phyloP scores from a whole-genome alignment of 2,113 vertebrate genomes.

The Tetrax tetrax region DNA sequence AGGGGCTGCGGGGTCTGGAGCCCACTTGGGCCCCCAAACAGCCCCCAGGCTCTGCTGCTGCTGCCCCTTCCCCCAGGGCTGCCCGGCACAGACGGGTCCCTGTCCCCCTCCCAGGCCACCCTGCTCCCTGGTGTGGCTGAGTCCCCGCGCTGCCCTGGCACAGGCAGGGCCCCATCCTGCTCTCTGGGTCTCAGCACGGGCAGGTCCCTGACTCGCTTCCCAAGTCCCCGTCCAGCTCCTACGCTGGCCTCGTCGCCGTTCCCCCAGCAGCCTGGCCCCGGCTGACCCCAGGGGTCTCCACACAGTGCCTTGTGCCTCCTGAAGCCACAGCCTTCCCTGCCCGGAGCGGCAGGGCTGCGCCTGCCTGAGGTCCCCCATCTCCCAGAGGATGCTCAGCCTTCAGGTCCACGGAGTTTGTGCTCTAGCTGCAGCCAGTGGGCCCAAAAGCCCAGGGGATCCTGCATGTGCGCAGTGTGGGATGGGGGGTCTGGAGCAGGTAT shows the following conservation, averaged over 20 bases:
- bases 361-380: background rate
- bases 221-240: background rate
- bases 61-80: background rate
- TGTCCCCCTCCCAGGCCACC: accelerated
- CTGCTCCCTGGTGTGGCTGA: background rate
- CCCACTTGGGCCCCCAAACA: background rate
- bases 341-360: background rate
- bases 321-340: background rate
- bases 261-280: background rate
- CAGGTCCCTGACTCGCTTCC: background rate
- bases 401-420: too few species aligned
- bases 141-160: accelerated
- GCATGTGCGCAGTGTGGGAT: accelerated
- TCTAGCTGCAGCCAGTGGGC: too few species aligned
- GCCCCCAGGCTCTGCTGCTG: background rate
- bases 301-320: background rate
- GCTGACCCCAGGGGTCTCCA: background rate
- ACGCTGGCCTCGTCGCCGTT: accelerated
- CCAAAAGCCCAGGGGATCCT: background rate
- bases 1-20: background rate
- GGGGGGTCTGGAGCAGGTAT: background rate
- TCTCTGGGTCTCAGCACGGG: too few species aligned
- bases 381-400: background rate
- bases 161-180: background rate
- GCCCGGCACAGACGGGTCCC: accelerated